These are phyloP conservation scores for Elegia similella DNA, from an alignment of 2,888 invertebrate genomes.

Conservation along the genomic window DNA sequence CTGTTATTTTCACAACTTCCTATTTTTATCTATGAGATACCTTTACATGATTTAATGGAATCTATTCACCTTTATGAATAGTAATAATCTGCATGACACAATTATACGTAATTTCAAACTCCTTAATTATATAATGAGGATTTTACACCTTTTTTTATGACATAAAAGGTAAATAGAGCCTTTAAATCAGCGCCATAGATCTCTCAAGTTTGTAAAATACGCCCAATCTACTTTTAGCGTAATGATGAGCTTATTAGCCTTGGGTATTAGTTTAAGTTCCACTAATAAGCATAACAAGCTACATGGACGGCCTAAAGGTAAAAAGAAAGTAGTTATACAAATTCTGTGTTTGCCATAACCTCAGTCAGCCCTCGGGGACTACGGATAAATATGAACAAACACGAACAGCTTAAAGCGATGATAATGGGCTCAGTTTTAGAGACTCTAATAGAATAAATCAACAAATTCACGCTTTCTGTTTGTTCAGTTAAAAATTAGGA, in stretches of 20 bases:
- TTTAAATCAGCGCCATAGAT: no score
- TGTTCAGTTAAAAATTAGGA: conserved; percentile 13
- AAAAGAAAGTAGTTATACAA: not conserved
- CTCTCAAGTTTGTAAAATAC: no score
- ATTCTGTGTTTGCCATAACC: not conserved
- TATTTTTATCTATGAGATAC: no score
- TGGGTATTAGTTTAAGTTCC: not conserved
- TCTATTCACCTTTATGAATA: no score
- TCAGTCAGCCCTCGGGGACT: not conserved
- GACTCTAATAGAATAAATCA: conserved; percentile 31
- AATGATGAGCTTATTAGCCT: not conserved
- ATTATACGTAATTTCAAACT: no score
- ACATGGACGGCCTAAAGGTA: not conserved
- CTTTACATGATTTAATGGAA: no score
- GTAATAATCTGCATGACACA: no score
- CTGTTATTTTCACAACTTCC: no score
- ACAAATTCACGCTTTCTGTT: conserved; percentile 22
- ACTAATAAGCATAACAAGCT: not conserved
- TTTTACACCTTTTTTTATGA: no score
- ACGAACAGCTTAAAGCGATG: not conserved
- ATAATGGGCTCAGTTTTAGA: conserved; percentile 19
- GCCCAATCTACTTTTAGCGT: not conserved
- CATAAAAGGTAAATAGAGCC: no score
- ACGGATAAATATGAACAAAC: conserved; percentile 1
- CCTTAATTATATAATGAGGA: no score